phyloP scores from a whole-genome alignment of 2,888 invertebrate species.

The Aleiodes leptofemur region DNA sequence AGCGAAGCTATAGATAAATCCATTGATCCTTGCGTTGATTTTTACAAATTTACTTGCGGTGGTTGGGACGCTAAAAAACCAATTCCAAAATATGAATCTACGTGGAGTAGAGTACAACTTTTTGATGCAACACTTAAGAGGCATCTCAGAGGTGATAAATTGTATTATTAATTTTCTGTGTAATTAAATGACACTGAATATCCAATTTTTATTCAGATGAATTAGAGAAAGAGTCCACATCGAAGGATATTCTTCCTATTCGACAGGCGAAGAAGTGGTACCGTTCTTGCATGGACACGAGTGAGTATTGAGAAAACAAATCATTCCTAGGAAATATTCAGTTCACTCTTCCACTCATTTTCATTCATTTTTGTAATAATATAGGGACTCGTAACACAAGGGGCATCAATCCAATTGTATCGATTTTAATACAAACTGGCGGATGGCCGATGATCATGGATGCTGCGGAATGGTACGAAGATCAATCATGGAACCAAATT shows the following conservation, averaged over 20 bases:
- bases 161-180: too few relatives aligned
- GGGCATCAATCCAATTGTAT: conserved; percentile 57
- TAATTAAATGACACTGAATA: background rate
- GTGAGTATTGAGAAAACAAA: conserved; percentile 40
- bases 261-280: conserved; percentile 60
- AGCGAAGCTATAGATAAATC: too few relatives aligned
- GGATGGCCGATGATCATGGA: conserved; percentile 55
- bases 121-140: conserved; percentile 43
- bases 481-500: conserved; percentile 59
- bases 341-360: conserved; percentile 45
- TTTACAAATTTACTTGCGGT: conserved; percentile 61
- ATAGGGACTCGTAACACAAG: conserved; percentile 37
- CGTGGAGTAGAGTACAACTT: conserved; percentile 53
- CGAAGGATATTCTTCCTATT: conserved; percentile 56
- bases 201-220: conserved; percentile 47
- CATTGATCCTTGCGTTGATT: conserved; percentile 43
- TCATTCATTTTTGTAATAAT: background rate
- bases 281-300: conserved; percentile 56
- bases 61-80: conserved; percentile 52
- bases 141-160: conserved; percentile 21
- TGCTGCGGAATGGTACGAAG: conserved; percentile 59
- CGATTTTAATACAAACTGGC: too few relatives aligned
- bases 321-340: background rate
- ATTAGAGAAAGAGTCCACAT: conserved; percentile 39
- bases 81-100: conserved; percentile 50